Percentiles rank a stretch among this genome's conserved stretches.
Conservation (phyloP, 2,797 vertebrate species). For the Gymnothorax reevesii region DNA sequence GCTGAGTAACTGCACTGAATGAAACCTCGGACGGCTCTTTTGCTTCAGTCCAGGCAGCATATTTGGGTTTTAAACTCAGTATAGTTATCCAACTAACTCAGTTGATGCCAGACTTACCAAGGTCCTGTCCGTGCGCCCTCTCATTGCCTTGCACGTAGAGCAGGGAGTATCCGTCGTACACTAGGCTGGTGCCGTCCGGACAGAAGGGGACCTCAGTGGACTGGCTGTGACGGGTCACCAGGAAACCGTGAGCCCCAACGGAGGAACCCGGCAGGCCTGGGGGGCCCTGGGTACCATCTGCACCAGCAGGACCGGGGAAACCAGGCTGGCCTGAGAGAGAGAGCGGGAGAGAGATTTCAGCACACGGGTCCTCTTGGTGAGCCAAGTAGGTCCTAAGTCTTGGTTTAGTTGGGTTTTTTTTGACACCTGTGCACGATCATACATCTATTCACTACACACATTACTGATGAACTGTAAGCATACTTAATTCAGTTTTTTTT, state of each 20-base stretch:
- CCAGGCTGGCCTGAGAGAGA: conserved; percentile 73
- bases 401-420: neutral
- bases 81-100: too few species aligned
- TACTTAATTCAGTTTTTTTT: too few species aligned
- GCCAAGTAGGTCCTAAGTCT: neutral
- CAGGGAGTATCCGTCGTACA: conserved; percentile 88
- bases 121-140: conserved; percentile 87
- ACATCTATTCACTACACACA: too few species aligned
- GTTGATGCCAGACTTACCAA: conserved; percentile 68
- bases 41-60: too few species aligned
- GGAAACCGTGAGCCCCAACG: conserved; percentile 75
- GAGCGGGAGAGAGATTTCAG: neutral
- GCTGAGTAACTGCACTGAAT: too few species aligned
- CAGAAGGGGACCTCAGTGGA: conserved; percentile 76
- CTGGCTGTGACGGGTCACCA: conserved; percentile 90
- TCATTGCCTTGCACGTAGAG: conserved; percentile 89
- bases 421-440: too few species aligned
- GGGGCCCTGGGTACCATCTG: conserved; percentile 75
- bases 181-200: conserved; percentile 73
- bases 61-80: too few species aligned
- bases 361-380: neutral
- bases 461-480: too few species aligned
- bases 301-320: conserved; percentile 74
- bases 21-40: too few species aligned
- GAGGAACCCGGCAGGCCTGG: conserved; percentile 70